Evolutionary conservation across 2,113 vertebrate genomes (phyloP), one percentile per base, ranked within the genome.

Genomic region (Lanius ludovicianus): DNA sequence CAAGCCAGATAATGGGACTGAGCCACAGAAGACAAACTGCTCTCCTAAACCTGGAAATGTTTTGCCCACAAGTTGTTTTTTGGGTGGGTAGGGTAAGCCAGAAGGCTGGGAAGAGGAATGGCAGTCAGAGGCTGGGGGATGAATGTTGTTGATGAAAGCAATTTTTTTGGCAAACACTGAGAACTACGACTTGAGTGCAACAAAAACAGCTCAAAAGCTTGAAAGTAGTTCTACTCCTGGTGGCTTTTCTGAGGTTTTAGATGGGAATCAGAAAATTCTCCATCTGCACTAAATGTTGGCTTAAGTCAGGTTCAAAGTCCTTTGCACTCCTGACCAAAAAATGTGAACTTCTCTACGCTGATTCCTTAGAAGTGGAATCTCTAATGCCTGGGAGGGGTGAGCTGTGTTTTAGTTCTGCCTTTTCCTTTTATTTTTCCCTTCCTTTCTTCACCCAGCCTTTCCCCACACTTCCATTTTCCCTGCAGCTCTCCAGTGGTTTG

Each of bases 201-300:
- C 68, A 52, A 78, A 83, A 69, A 11, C 22, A 18, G 22, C n/a
- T 50, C 14, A 57, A 56, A 84, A 83, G 15, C 44, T 63, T 70
- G 49, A 15, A 56, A 82, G 69, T 31, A 31, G 18, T 74, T 93
- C 68, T 39, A 8, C 30, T 87, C 91, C 37, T 91, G 46, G 44
- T 85, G 64, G 64, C 68, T 89, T 92, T 90, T 49, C 59, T 67
- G 71, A 86, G 73, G 59, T 68, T 95, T 96, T 64, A 63, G 68
- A 13, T 68, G 41, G 78, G 33, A 84, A 73, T 73, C 19, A 25
- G 89, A 71, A 81, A 81, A 53, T 13, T 42, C 37, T 69, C 21
- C 25, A 8, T 68, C 49, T 57, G 13, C 8, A 5, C 35, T 81
- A 10, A 37, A 9, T 22, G 8, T 21, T 79, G 44, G 19, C 39